Evolutionary conservation across 1,140 invertebrate species (phyloP).

Genomic region (Ladona fulva): DNA sequence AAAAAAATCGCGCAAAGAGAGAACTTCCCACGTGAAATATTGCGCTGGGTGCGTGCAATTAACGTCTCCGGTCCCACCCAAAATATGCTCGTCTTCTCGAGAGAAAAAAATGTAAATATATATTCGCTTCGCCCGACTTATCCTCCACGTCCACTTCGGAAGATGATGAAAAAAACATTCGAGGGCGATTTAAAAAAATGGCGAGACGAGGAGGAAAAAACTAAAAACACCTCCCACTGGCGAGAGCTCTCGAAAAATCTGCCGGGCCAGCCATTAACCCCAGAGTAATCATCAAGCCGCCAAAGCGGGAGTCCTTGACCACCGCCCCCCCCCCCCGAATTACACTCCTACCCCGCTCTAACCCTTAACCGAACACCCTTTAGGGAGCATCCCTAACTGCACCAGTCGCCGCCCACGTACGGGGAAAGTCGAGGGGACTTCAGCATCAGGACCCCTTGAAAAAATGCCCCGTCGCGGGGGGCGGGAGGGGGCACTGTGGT

Average conservation of each 20-base stretch:
- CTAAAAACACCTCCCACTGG: neutral
- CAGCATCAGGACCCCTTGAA: too few species aligned
- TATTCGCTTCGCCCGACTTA: neutral
- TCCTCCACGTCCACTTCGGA: neutral
- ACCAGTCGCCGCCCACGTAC: neutral
- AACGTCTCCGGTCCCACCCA: neutral
- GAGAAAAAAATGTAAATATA: too few species aligned
- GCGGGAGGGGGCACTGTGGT: too few species aligned
- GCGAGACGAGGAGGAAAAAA: neutral
- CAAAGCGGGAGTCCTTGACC: neutral
- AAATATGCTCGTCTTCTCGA: neutral
- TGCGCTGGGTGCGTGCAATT: conserved; percentile 1
- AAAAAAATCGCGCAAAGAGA: too few species aligned
- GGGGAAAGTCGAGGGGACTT: neutral
- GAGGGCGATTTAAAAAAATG: neutral
- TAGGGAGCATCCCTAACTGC: neutral
- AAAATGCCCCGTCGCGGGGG: too few species aligned
- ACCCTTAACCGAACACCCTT: neutral
- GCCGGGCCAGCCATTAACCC: neutral
- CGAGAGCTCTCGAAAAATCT: neutral
- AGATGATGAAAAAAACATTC: neutral
- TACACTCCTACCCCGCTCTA: neutral
- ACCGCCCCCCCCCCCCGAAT: neutral
- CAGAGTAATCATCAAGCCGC: neutral
- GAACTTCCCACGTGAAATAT: neutral